Evolutionary conservation across 2,888 invertebrate genomes (phyloP), one percentile per base, ranked within the genome.

Genomic region (Agrochola lota): DNA sequence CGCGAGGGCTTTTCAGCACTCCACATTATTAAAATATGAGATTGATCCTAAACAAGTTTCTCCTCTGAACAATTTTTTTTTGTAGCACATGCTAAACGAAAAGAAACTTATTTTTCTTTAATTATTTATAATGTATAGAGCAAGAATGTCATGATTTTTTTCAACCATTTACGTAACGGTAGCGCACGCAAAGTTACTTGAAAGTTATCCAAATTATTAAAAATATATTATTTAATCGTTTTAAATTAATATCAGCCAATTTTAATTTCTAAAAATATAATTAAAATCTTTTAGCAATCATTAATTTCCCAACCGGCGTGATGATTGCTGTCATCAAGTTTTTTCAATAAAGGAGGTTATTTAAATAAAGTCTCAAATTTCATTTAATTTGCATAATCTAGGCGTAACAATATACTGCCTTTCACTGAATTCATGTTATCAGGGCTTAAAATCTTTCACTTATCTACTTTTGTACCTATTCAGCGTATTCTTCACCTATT

Each of bases 341-440:
- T 80, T 68, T 80, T 64, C 17, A 69, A 71, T 74, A 80, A 49
- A 62, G 20, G 20, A 84, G 59, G 23, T 72, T 67, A 76, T 43
- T 59, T 40, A 35, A 63, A 74, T 84, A 20, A 46, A 46, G 20
- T 70, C 20, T 76, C 64, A 46, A 66, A 74, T 85, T 46, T 71
- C 12, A 70, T 71, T 74, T 81, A 43, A 77, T 85, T 73, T 74
- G 71, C 73, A 77, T 83, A 85, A 77, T 81, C 26, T 71, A 77
- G 35, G 69, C 52, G 43, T 59, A 59, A 35, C 6, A 49, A 71
- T 74, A 66, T 52, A 35, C 46, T 63, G 63, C 49, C 77, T 85
- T 81, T 85, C 82, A 71, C 82, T 66, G 30, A 71, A 52, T 68
- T 60, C 26, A 12, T 60, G 68, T 55, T 68, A 15, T 40, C 26